Conservation (phyloP, 2,113 vertebrate genomes). For the Trematocara nigrifrons region DNA sequence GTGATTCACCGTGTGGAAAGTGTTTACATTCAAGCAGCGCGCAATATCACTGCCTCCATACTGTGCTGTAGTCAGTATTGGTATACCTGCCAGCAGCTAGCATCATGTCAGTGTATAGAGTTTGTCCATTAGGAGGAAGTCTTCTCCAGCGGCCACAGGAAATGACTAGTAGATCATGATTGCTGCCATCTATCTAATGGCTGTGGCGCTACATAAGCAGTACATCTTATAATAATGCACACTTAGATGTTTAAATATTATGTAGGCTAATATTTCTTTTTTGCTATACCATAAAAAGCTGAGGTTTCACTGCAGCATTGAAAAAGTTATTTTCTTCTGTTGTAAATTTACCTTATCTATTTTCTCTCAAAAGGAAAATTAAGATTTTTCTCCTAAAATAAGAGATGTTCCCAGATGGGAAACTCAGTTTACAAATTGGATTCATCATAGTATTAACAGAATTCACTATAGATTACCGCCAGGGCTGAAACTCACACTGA, state of each 20-base stretch:
- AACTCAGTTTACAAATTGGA: background rate
- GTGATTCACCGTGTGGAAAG: background rate
- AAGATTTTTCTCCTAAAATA: slow-evolving; percentile 13
- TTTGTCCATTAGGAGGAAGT: slow-evolving; percentile 26
- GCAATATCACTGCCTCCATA: background rate
- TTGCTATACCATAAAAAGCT: background rate
- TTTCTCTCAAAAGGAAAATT: background rate
- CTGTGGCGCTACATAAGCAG: background rate
- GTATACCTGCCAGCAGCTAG: background rate
- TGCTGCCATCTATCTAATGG: background rate
- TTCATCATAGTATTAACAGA: background rate
- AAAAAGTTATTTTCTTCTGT: background rate
- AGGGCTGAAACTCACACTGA: background rate
- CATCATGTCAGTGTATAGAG: slow-evolving; percentile 5
- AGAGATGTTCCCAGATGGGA: background rate
- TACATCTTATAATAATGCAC: background rate
- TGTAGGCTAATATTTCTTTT: background rate
- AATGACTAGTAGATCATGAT: background rate
- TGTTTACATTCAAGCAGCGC: background rate
- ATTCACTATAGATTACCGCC: background rate
- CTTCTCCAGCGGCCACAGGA: background rate
- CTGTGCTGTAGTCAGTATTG: background rate
- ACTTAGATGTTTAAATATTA: background rate
- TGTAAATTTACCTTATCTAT: background rate
- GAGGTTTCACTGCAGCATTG: background rate